These are phyloP conservation scores for Tinamus guttatus DNA, from an alignment of 2,113 vertebrate genomes.

Conservation along the genomic window DNA sequence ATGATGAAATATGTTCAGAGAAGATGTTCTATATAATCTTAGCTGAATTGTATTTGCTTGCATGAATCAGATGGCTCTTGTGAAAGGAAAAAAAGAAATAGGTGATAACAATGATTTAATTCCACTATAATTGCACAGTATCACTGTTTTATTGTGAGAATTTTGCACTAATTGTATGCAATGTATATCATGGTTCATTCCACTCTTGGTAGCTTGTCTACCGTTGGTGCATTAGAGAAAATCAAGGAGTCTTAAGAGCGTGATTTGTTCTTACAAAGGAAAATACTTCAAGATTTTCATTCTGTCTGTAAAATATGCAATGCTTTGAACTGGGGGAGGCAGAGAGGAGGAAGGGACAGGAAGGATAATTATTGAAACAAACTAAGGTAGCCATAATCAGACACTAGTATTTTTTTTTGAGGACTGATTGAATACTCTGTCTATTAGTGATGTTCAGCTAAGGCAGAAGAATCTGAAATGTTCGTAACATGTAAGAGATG, in stretches of 20 bases:
- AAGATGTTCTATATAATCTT: neutral
- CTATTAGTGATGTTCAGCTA: neutral
- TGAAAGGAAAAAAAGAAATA: neutral
- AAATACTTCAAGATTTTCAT: neutral
- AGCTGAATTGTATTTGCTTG: neutral
- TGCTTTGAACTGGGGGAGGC: neutral
- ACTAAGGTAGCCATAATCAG: rapidly evolving
- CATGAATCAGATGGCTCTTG: neutral
- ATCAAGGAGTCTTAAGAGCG: neutral
- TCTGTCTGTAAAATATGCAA: neutral
- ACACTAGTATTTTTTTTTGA: neutral
- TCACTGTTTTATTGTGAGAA: neutral
- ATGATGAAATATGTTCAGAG: neutral
- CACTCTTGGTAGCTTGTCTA: neutral
- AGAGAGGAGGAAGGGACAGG: too few species aligned
- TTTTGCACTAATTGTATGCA: neutral
- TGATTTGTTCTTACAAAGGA: neutral
- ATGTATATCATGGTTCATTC: neutral
- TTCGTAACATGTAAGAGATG: neutral
- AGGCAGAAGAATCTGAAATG: neutral
- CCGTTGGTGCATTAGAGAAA: neutral
- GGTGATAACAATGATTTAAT: neutral
- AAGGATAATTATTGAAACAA: neutral
- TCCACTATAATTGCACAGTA: neutral
- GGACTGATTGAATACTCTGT: neutral